Conservation (phyloP, 2,888 invertebrate species). For the Heteromyza rotundicornis region DNA sequence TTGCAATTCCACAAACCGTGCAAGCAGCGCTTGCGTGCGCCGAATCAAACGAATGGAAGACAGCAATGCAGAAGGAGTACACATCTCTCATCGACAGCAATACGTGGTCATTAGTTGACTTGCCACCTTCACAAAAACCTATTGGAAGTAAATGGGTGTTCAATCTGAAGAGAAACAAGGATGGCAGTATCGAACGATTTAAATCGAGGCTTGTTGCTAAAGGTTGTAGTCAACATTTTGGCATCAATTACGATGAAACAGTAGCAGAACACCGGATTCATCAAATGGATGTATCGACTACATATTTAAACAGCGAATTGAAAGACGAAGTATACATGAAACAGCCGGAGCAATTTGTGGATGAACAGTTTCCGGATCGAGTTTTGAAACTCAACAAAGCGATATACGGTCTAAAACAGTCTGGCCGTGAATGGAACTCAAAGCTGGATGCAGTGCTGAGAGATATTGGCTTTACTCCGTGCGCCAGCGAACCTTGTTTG, state of each 20-base stretch:
- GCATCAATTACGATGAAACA: slow-evolving; percentile 29
- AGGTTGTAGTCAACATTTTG: slow-evolving; percentile 27
- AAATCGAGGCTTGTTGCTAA: slow-evolving; percentile 32
- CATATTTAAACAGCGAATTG: slow-evolving; percentile 36
- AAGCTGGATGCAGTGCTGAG: no score
- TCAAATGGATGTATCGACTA: slow-evolving; percentile 35
- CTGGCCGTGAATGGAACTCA: no score
- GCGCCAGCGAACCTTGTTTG: no score
- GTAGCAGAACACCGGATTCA: slow-evolving; percentile 30
- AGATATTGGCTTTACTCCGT: no score
- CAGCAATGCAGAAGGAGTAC: neutral
- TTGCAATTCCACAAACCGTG: neutral
- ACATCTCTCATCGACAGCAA: neutral
- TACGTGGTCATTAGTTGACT: slow-evolving; percentile 7
- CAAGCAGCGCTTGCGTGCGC: neutral
- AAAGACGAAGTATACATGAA: slow-evolving; percentile 31
- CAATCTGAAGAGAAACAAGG: slow-evolving; percentile 24
- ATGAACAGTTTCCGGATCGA: no score
- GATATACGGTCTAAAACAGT: no score
- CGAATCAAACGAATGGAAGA: slow-evolving; percentile 16
- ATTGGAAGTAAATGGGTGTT: slow-evolving; percentile 35
- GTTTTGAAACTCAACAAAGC: no score
- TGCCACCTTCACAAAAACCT: slow-evolving; percentile 22
- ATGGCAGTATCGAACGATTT: slow-evolving; percentile 25
- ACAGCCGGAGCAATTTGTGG: no score